These are phyloP conservation scores for Drosophila nigricruria DNA, from an alignment of 2,888 invertebrate genomes.

Conservation along the genomic window DNA sequence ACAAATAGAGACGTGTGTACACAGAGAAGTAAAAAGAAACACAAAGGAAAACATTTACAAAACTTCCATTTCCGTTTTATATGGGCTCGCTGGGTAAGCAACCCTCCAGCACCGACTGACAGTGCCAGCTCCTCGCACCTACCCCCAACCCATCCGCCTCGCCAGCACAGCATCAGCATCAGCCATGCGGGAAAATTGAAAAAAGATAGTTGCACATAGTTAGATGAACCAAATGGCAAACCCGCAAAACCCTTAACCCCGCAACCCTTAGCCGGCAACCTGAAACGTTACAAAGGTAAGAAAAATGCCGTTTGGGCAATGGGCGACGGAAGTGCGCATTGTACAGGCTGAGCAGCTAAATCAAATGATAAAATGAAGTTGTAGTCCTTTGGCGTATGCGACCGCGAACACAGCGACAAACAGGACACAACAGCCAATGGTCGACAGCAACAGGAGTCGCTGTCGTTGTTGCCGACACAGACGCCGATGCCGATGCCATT, in stretches of 20 bases:
- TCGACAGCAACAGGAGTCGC: slow-evolving; percentile 33
- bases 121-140: slow-evolving; percentile 24
- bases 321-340: slow-evolving; percentile 73
- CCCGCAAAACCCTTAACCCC: slow-evolving; percentile 1
- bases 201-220: slow-evolving; percentile 77
- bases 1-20: slow-evolving; percentile 31
- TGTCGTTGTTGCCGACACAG: neutral
- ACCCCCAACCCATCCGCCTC: neutral
- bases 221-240: slow-evolving; percentile 55
- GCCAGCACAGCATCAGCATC: slow-evolving; percentile 36
- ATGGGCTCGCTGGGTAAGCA: slow-evolving; percentile 58
- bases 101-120: slow-evolving; percentile 19
- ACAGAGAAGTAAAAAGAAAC: slow-evolving; percentile 58
- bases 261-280: slow-evolving; percentile 9
- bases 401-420: slow-evolving; percentile 24
- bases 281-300: slow-evolving; percentile 47
- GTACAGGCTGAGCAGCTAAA: slow-evolving; percentile 74
- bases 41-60: slow-evolving; percentile 83
- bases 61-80: slow-evolving; percentile 83
- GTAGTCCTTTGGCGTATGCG: slow-evolving; percentile 43
- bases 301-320: slow-evolving; percentile 53
- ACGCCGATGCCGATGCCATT: neutral
- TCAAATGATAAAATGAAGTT: slow-evolving; percentile 79
- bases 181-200: slow-evolving; percentile 76
- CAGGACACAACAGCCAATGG: slow-evolving; percentile 2